Evolutionary conservation across 1,140 invertebrate genomes (phyloP).

Genomic region (Caenorhabditis inopinata): DNA sequence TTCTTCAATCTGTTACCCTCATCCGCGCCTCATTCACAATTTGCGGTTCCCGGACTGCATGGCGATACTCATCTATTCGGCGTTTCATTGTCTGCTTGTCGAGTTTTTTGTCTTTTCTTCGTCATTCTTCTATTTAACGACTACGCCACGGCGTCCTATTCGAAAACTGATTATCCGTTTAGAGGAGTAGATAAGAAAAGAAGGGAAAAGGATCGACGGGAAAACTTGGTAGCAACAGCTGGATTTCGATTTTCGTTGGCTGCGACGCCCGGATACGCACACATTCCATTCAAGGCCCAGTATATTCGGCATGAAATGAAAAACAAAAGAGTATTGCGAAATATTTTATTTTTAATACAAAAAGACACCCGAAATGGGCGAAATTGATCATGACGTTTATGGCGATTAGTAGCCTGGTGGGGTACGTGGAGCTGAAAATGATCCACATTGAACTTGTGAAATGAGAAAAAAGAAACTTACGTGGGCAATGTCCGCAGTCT

Average conservation of each 20-base stretch:
- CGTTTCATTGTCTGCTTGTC: background rate
- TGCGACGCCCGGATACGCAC: background rate
- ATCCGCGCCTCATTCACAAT: background rate
- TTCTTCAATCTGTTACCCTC: background rate
- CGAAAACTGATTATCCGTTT: constrained; percentile 26
- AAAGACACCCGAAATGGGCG: constrained; percentile 38
- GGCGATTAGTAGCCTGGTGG: constrained; percentile 60
- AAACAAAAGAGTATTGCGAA: constrained; percentile 1
- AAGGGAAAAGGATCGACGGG: background rate
- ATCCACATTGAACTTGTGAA: background rate
- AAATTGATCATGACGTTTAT: constrained; percentile 20
- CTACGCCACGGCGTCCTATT: background rate
- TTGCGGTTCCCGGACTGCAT: constrained; percentile 13
- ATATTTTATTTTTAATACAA: constrained; percentile 28
- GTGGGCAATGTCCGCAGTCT: constrained; percentile 61
- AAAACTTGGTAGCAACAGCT: constrained; percentile 29
- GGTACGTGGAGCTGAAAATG: constrained; percentile 58
- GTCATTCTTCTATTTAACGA: background rate
- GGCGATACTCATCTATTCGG: constrained; percentile 7
- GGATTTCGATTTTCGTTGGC: constrained; percentile 20
- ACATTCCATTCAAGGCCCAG: background rate
- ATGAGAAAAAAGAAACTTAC: constrained; percentile 4
- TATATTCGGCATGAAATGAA: background rate
- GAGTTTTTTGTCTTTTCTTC: constrained; percentile 3
- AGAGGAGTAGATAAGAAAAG: background rate